Percentiles rank a stretch among this genome's conserved stretches.
Conservation (phyloP, 1,140 invertebrate genomes). For the Teleogryllus occipitalis region DNA sequence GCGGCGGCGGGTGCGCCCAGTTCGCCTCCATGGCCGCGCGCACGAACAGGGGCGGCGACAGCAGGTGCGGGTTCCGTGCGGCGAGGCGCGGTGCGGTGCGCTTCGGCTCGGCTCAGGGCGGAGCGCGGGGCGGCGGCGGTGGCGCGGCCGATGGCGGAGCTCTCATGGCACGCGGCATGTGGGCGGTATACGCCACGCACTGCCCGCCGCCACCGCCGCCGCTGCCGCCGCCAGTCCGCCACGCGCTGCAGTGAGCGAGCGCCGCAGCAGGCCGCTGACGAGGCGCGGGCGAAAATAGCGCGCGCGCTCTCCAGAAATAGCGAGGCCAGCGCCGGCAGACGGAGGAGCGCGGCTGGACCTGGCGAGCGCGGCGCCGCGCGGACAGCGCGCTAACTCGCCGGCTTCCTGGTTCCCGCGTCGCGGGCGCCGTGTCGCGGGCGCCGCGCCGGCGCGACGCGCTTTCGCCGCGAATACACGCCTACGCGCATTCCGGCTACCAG, state of each 20-base stretch:
- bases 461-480: too few species aligned
- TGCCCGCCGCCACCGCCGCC: too few species aligned
- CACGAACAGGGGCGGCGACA: neutral
- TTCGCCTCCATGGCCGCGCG: conserved; percentile 13
- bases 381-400: too few species aligned
- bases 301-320: neutral
- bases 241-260: neutral
- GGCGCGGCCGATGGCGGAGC: neutral
- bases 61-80: neutral
- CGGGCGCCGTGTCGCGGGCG: too few species aligned
- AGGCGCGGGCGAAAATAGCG: neutral
- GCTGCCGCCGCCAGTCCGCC: neutral
- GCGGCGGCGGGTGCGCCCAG: conserved; percentile 11
- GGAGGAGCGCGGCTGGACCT: too few species aligned
- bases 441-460: too few species aligned
- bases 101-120: neutral
- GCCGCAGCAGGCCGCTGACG: neutral
- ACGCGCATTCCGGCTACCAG: too few species aligned
- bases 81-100: too few species aligned
- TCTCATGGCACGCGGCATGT: neutral
- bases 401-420: too few species aligned
- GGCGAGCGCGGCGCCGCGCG: too few species aligned
- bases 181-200: neutral
- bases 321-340: too few species aligned
- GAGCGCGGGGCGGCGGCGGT: too few species aligned